Evolutionary conservation across 2,797 vertebrate species (phyloP), one percentile per base, ranked within the genome.

Genomic region (Tiaroga cobitis): DNA sequence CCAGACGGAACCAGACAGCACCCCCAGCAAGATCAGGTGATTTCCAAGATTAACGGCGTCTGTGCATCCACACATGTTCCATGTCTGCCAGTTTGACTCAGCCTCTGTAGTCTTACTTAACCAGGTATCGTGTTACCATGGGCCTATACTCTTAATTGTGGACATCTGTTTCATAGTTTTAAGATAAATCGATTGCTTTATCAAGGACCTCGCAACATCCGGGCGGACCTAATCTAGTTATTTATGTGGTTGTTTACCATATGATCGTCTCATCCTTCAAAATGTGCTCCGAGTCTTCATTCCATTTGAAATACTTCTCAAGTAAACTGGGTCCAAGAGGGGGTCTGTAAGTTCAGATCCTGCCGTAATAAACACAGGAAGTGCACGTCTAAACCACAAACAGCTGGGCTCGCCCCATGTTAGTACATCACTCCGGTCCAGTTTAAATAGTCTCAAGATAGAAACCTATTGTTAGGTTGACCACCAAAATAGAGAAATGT

Each of bases 291-390:
- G 24, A 69, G 65, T 51, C 41, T 80, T 80, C 39, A 80, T 80
- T 61, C 51, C 70, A 74, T 26, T 26, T 74, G 39, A 82, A 82
- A 74, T 82, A n/a, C 46, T 43, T 59, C 24, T 49, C 21, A 70
- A 73, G 77, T 51, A 72, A 65, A 73, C 69, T 32, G 72, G 72
- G 51, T 65, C 83, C 85, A 43, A 61, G 61, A 39, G 74, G 72
- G 80, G 72, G 87, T 79, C 91, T 90, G 90, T 87, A 89, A 87
- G 89, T 90, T 92, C 87, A 90, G 90, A 89, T 91, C 83, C 29
- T 87, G 29, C 89, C 93, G 86, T 91, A 92, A 92, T 94, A 93
- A 95, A 94, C 92, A 94, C 90, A 91, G 92, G 89, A 92, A 93
- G 91, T 90, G 84, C 86, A 46, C 89, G 89, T 56, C 73, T 85